These are phyloP conservation scores for Antidorcas marsupialis DNA, from an alignment of 2,113 vertebrate species.

Conservation along the genomic window DNA sequence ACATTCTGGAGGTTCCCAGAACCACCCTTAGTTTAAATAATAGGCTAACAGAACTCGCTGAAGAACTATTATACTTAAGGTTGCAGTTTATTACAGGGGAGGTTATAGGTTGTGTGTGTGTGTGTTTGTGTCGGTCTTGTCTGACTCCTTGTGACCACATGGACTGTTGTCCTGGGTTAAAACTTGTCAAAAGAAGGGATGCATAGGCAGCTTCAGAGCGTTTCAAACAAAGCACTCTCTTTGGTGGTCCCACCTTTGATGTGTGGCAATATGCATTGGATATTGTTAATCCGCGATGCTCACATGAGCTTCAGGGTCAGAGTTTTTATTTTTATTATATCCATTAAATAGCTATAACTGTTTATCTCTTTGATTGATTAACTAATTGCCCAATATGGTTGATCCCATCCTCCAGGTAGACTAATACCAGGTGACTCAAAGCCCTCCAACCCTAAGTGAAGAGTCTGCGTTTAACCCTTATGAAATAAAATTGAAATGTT, in stretches of 20 bases:
- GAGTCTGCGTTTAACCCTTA: background rate
- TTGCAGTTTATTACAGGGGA: background rate
- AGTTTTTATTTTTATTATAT: background rate
- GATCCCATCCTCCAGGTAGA: background rate
- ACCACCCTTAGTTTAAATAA: background rate
- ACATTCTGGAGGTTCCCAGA: background rate
- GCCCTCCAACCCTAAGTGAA: background rate
- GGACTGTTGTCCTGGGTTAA: background rate
- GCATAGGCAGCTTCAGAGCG: background rate
- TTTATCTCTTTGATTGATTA: background rate
- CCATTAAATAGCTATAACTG: background rate
- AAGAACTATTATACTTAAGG: background rate
- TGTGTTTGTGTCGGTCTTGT: background rate
- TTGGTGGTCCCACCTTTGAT: background rate
- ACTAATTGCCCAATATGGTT: background rate
- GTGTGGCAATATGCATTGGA: background rate
- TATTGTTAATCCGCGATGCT: background rate
- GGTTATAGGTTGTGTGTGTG: background rate
- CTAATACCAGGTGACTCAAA: background rate
- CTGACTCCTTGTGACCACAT: background rate
- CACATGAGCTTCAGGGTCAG: background rate
- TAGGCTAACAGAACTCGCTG: background rate
- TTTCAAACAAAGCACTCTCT: background rate
- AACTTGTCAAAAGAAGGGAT: background rate
- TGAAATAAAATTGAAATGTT: background rate